Evolutionary conservation across 2,888 invertebrate species (phyloP), one percentile per base, ranked within the genome.

Genomic region (Trissonchulus latispiculum): DNA sequence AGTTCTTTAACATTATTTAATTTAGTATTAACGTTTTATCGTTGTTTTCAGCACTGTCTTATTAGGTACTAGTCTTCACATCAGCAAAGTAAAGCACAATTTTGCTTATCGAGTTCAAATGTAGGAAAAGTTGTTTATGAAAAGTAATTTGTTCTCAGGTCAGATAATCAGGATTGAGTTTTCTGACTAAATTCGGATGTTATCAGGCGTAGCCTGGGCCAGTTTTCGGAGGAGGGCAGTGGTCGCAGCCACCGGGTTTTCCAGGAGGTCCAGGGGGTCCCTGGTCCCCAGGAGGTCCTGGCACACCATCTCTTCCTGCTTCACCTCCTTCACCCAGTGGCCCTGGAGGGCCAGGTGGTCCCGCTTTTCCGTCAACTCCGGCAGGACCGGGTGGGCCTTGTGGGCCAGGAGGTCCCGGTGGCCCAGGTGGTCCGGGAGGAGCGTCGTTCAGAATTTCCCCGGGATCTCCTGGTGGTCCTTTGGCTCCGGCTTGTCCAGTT

Each of bases 211-310:
- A 68, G 33, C 69, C 69, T 8, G 69, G 28, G 15, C 69, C 69
- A 3, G 69, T 68, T 33, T 68, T 68, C 3, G 69, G 69, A 32
- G 69, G 69, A n/a, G 69, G 69, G 33, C 69, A 68, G 36, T 68
- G 69, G 36, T 68, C 69, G 36, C 69, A 68, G n/a, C 35, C 31
- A 8, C 72, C 72, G 29, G 72, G 72, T 23, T 61, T 35, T 33
- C 72, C 72, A 2, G 72, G 72, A 35, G 75, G 76, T 33, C 77
- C 77, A n/a, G 76, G 73, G 76, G 73, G 67, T 71, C 78, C 72
- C 28, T 61, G 70, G 72, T 76, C 75, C 76, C 77, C 75, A 76
- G 76, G 61, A 74, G 74, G 72, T 74, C 76, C 64, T 76, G 77
- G 18, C 73, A 73, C 15, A 77, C 79, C 32, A 74, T 76, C 29